Evolutionary conservation across 2,888 invertebrate genomes (phyloP), one percentile per base, ranked within the genome.

Genomic region (Drosophila barbarae): DNA sequence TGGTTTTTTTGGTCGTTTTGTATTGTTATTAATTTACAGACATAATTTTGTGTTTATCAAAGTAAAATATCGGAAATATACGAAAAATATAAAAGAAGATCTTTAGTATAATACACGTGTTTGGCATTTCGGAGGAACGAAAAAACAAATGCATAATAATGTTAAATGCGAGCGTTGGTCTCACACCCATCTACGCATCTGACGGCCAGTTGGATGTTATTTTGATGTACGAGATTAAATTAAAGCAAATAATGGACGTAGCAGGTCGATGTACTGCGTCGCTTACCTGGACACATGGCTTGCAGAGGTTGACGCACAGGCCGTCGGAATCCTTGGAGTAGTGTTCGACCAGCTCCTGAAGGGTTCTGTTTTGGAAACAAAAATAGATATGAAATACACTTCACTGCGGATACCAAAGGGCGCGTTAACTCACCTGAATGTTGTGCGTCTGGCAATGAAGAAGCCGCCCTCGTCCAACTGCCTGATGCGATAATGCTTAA

Each of bases 401-500:
- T 13, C 9, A 26, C 2, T 9, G 23, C 1, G 9, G 7, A 9
- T 26, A 5, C n/a, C 39, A 15, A 6, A 7, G 10, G 12, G 5
- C 13, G 28, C 34, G 0, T 5, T 10, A 26, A 73, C 73, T 74
- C 55, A 89, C 90, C 90, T 89, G 92, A 99, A 99, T 72, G 98
- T 98, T 82, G 98, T 98, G 88, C 99, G 93, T 84, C 99, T 92
- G 61, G 99, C 99, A 86, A 99, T 99, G 92, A 98, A 99, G 92
- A 98, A 99, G 56, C 99, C 99, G 69, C 99, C 96, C 90, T 99
- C 98, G 90, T 99, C 99, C 87, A 99, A 91, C 90, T 99, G 99
- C 84, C 99, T 93, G 90, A 99, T 99, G 88, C 99, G 94, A 91
- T 99, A 99, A 91, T 99, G 99, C 89, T 99, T 99, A 69, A 99